These are phyloP conservation scores for Gopherus evgoodei DNA, from an alignment of 2,113 vertebrate species.

Conservation along the genomic window DNA sequence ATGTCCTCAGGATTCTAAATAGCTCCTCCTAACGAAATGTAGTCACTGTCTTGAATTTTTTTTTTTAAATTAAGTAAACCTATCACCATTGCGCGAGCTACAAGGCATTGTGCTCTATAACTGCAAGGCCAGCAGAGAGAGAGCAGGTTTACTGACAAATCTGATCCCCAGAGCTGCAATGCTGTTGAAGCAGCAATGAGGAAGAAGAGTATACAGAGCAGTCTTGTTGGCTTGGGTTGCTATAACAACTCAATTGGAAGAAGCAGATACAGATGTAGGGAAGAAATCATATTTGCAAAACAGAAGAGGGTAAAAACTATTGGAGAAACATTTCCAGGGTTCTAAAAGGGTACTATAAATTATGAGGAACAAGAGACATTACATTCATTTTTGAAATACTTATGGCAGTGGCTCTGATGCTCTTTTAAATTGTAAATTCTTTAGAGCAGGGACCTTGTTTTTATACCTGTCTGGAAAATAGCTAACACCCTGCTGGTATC, in stretches of 20 bases:
- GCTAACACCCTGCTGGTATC: background rate
- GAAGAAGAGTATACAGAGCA: background rate
- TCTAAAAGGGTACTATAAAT: background rate
- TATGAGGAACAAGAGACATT: background rate
- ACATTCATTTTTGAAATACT: background rate
- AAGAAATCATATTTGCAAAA: background rate
- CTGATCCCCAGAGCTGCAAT: background rate
- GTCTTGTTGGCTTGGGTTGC: background rate
- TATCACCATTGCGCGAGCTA: fast-evolving
- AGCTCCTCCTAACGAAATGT: background rate
- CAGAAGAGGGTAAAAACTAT: background rate
- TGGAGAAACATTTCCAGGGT: background rate
- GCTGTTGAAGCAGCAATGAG: background rate
- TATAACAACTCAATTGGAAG: background rate
- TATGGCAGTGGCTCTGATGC: background rate
- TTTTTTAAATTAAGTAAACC: fast-evolving
- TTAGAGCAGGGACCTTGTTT: background rate
- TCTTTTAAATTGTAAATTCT: background rate
- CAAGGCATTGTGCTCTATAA: background rate
- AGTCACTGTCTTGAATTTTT: background rate
- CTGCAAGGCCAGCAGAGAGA: conserved; percentile 18
- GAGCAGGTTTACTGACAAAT: background rate
- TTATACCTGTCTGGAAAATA: background rate
- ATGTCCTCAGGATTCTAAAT: background rate
- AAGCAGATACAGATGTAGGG: fast-evolving